Evolutionary conservation across 1,140 invertebrate species (phyloP), one percentile per base, ranked within the genome.

Genomic region (Ladona fulva): DNA sequence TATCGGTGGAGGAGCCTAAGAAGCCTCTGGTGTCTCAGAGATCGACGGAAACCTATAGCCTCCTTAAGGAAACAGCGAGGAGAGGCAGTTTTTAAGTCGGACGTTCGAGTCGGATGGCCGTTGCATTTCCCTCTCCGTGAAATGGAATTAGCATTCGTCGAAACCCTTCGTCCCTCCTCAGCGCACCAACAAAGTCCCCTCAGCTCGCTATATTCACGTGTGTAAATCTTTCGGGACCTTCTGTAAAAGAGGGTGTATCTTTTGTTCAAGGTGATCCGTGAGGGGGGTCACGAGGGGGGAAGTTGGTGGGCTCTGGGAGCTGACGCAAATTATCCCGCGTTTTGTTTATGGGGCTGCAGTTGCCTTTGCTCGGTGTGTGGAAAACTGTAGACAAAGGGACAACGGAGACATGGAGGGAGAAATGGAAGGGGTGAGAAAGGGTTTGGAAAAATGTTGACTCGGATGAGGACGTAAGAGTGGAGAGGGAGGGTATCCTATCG

Each of bases 211-310:
- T 19, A 66, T 66, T 66, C 52, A 12, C 14, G 3, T 22, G 52
- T 66, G 14, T 66, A 66, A 66, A 66, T 66, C 52, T 66, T 66
- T 66, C 52, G 52, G 29, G 29, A 37, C 29, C 29, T 37, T 37
- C 8, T 19, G 52, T 16, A 66, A 22, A 66, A 66, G n/a, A n/a
- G 52, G n/a, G 52, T 22, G 52, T 1, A 66, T 66, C 52, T 66
- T 66, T 66, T 66, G 52, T 66, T 66, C 52, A 66, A 66, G 52
- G 52, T 66, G 52, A 66, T 66, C 52, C 52, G n/a, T 66, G 52
- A 66, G 52, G n/a, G 52, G n/a, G 52, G 3, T 12, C 1, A 3
- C 16, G 3, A 1, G 52, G 12, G n/a, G 3, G 52, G n/a, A 12
- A 3, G 52, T 3, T 66, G 52, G 52, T 11, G 19, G 44, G 10